phyloP scores from a whole-genome alignment of 1,140 invertebrate genomes.

The Zaprionus taronus region DNA sequence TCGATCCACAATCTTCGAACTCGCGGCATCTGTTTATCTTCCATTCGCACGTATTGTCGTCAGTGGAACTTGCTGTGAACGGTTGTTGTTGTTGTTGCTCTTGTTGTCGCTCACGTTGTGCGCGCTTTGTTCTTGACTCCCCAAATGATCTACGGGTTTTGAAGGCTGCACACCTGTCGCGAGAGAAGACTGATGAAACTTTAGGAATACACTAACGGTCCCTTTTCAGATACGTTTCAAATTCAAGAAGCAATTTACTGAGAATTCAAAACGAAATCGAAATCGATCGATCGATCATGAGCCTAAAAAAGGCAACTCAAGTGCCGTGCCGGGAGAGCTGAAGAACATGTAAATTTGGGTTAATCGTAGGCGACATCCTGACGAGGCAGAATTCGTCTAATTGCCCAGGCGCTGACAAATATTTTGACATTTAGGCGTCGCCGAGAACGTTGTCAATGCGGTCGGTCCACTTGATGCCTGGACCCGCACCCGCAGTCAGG shows the following conservation, averaged over 20 bases:
- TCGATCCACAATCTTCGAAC: conserved; percentile 23
- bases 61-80: conserved; percentile 28
- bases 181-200: too few species aligned
- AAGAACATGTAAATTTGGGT: conserved; percentile 48
- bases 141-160: conserved; percentile 58
- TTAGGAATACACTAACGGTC: too few species aligned
- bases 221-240: neutral
- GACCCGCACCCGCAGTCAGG: neutral
- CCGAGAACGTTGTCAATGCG: conserved; percentile 32
- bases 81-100: neutral
- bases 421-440: conserved; percentile 74
- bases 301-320: conserved; percentile 44
- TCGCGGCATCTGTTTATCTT: conserved; percentile 75
- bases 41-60: conserved; percentile 75
- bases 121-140: conserved; percentile 31
- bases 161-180: conserved; percentile 61
- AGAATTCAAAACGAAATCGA: neutral
- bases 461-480: conserved; percentile 16
- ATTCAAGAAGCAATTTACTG: neutral
- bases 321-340: conserved; percentile 36
- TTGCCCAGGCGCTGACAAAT: conserved; percentile 74
- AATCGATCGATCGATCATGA: conserved; percentile 1
- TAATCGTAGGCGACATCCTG: conserved; percentile 74
- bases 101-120: neutral
- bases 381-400: conserved; percentile 59